Evolutionary conservation across 2,888 invertebrate species (phyloP).

Genomic region (Philaethria dido): DNA sequence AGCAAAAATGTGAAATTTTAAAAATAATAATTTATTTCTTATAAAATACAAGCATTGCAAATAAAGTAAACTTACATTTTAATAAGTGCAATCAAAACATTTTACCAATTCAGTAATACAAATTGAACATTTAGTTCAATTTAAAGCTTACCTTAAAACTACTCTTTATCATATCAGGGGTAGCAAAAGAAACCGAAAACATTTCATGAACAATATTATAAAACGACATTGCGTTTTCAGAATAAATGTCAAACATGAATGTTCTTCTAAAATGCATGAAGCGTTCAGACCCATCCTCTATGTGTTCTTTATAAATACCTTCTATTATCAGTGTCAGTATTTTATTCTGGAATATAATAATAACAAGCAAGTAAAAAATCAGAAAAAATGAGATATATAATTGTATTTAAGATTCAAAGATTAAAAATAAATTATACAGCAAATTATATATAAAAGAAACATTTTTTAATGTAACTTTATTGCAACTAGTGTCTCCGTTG

Average conservation of each 20-base stretch:
- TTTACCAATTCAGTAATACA: not conserved
- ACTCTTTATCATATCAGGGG: conserved; percentile 51
- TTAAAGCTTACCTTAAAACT: conserved; percentile 61
- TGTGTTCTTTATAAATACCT: conserved; percentile 62
- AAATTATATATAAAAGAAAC: no score
- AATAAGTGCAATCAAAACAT: not conserved
- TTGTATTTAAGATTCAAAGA: no score
- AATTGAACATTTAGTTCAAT: not conserved
- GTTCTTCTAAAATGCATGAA: conserved; percentile 64
- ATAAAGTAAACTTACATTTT: no score
- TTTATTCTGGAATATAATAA: conserved; percentile 53
- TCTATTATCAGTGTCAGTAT: conserved; percentile 58
- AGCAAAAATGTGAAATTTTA: no score
- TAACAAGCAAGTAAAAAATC: not conserved
- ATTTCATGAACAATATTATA: conserved; percentile 64
- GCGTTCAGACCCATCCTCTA: conserved; percentile 33
- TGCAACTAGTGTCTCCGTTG: no score
- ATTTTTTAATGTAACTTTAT: no score
- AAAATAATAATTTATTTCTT: no score
- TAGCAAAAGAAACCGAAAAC: conserved; percentile 55
- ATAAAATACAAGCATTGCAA: no score
- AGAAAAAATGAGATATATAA: no score
- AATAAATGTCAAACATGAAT: conserved; percentile 55
- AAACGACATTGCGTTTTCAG: conserved; percentile 40
- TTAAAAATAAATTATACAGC: no score